Evolutionary conservation across 1,140 invertebrate species (phyloP).

Genomic region (Drosophila repleta): DNA sequence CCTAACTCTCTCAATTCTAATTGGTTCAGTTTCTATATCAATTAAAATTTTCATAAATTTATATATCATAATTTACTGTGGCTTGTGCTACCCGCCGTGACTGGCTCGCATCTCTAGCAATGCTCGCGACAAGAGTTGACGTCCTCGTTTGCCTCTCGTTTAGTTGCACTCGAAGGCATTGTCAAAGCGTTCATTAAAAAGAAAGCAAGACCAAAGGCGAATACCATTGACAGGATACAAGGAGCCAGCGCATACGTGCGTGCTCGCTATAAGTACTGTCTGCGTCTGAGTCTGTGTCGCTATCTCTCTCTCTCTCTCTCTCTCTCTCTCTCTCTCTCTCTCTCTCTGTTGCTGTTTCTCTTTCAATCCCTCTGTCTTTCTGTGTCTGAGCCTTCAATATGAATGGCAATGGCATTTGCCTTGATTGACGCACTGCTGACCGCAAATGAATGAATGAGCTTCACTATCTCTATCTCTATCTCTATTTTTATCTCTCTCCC

Average conservation of each 20-base stretch:
- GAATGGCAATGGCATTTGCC: slow-evolving; percentile 63
- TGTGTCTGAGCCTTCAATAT: slow-evolving; percentile 35
- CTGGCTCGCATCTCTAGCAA: slow-evolving; percentile 5
- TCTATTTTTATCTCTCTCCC: slow-evolving; percentile 1
- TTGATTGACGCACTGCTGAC: slow-evolving; percentile 77
- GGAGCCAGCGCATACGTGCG: slow-evolving; percentile 35
- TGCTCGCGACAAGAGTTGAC: slow-evolving; percentile 39
- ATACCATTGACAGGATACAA: slow-evolving; percentile 35
- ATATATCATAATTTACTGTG: too few species aligned
- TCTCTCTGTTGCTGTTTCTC: slow-evolving; percentile 7
- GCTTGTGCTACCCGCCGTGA: not conserved
- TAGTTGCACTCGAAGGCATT: slow-evolving; percentile 73
- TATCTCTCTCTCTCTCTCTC: not conserved
- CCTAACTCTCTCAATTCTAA: too few species aligned
- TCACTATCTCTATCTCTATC: slow-evolving; percentile 1
- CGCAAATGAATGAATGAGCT: slow-evolving; percentile 63
- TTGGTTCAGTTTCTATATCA: too few species aligned
- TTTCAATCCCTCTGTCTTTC: not conserved
- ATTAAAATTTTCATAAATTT: too few species aligned
- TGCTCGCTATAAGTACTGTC: slow-evolving; percentile 31
- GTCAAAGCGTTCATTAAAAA: slow-evolving; percentile 75
- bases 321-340: not conserved
- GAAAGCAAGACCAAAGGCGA: slow-evolving; percentile 31
- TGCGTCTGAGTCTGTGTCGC: slow-evolving; percentile 7
- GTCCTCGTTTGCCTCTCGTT: slow-evolving; percentile 50